Base-by-base conservation (phyloP, 2,888 invertebrate genomes). In the Chaitophorus viminalis region DNA sequence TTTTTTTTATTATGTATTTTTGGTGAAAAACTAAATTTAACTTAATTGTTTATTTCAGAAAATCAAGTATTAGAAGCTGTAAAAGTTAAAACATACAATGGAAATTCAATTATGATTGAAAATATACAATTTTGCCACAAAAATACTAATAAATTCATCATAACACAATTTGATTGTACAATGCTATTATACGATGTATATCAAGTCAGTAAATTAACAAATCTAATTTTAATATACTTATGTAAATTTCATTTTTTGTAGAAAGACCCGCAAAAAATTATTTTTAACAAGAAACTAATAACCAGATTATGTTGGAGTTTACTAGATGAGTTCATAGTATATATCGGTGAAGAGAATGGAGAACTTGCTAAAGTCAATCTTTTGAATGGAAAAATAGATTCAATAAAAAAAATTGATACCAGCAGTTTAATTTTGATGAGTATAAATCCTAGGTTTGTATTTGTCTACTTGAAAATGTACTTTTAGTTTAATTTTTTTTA, bases 301-400 rank as follows among this genome's bases (percentile, higher is more conserved):
- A 78, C 70, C 9, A 72, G 36, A 36, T n/a, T 78, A 70, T 86
- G 77, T 70, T 86, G 86, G 72, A 78, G 60, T 86, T 72, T 79
- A 86, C 25, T 60, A 29, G 36, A 79, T 54, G 85, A 86, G 8
- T 78, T 70, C 54, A 78, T 60, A 29, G 54, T 79, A 3, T 86
- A 72, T 39, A 29, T 78, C 9, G 36, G 54, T 4, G 36, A 54
- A 86, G 78, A 86, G 25, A 72, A 36, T 8, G 86, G 78, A 54
- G 78, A 86, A 72, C n/a, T 86, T 29, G 54, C 72, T 1, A 86
- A 77, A 5, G 52, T 79, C 0, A 36, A 86, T 79, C 11, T 86
- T 25, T 54, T 1, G 29, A 86, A 78, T 29, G 70, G 36, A 14
- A 86, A 72, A 70, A 86, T 54, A 11, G 60, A 54, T 36, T 33